Base-by-base conservation (phyloP, 2,888 invertebrate species). In the Noctua janthina region DNA sequence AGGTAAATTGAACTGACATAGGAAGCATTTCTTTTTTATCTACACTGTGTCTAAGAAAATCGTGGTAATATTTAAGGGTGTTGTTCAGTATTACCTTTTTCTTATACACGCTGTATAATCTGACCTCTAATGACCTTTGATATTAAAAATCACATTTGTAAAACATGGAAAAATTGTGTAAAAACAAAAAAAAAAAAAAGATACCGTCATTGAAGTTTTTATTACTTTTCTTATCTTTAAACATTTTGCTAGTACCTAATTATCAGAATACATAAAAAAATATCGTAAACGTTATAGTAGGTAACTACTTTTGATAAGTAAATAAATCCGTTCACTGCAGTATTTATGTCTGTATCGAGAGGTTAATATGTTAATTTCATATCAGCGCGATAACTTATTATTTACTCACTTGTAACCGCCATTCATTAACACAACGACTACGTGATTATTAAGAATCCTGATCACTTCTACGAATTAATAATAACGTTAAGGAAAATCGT, bases 341-440 rank as follows among this genome's bases (percentile, higher is more conserved):
- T 82, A 78, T 82, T 76, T 74, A 76, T 56, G 35, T 46, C 66
- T 74, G 46, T 82, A 81, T 78, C 72, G 64, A n/a, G 46, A 62
- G 81, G 88, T 89, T 81, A 82, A 79, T 51, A 76, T 79, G 84
- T 86, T 83, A 86, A 87, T 84, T 62, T 73, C 39, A 67, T 75
- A 77, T 84, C 74, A 29, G 29, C 11, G 51, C 29, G 85, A 85
- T 86, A 84, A 80, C n/a, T 59, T 70, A 70, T 46, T 75, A 77
- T 76, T 87, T 70, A 70, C 20, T 29, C 20, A 56, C 35, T 68
- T 67, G 51, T 59, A 74, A 13, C 39, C 39, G 68, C 43, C 62
- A 78, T 80, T 76, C 69, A 85, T 72, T 69, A 51, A 74, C 15
- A 62, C 35, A 79, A 76, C 64, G n/a, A 67, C 35, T 62, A 83